These are phyloP conservation scores for Endomychus coccineus DNA, from an alignment of 2,888 invertebrate species.

Conservation along the genomic window DNA sequence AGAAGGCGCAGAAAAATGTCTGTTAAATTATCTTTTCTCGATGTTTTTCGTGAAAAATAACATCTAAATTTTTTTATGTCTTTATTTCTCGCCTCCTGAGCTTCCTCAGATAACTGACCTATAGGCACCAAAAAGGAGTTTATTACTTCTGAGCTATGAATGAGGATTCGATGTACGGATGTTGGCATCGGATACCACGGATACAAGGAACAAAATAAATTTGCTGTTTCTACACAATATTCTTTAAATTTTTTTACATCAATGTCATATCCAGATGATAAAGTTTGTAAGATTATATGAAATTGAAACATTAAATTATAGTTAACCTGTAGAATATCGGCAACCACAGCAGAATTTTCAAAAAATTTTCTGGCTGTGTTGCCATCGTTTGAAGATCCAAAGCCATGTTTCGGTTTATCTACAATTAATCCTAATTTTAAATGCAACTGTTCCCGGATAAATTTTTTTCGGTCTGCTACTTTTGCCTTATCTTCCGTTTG, in stretches of 20 bases:
- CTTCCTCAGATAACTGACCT: conserved; percentile 6
- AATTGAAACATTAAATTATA: conserved; percentile 13
- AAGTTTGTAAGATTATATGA: conserved; percentile 17
- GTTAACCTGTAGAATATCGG: conserved; percentile 22
- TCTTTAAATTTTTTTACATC: conserved; percentile 15
- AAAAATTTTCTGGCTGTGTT: conserved; percentile 28
- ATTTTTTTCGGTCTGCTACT: conserved; percentile 6
- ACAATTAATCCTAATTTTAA: conserved; percentile 20
- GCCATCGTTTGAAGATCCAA: conserved; percentile 27
- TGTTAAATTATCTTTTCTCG: not conserved
- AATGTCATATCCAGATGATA: conserved; percentile 21
- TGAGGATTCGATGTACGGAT: conserved; percentile 13
- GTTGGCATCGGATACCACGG: conserved; percentile 21
- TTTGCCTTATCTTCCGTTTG: conserved; percentile 7
- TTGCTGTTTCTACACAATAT: conserved; percentile 20
- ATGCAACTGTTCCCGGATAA: conserved; percentile 14
- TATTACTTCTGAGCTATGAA: conserved; percentile 7
- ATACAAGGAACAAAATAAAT: conserved; percentile 20
- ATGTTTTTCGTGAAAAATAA: not conserved
- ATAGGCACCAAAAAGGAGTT: conserved; percentile 5
- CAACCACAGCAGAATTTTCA: conserved; percentile 16
- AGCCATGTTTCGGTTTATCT: conserved; percentile 25
- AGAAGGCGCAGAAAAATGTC: conserved; percentile 8
- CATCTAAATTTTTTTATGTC: conserved; percentile 9
- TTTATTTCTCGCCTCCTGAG: conserved; percentile 9